Evolutionary conservation across 2,113 vertebrate genomes (phyloP).

Genomic region (Lagopus muta): DNA sequence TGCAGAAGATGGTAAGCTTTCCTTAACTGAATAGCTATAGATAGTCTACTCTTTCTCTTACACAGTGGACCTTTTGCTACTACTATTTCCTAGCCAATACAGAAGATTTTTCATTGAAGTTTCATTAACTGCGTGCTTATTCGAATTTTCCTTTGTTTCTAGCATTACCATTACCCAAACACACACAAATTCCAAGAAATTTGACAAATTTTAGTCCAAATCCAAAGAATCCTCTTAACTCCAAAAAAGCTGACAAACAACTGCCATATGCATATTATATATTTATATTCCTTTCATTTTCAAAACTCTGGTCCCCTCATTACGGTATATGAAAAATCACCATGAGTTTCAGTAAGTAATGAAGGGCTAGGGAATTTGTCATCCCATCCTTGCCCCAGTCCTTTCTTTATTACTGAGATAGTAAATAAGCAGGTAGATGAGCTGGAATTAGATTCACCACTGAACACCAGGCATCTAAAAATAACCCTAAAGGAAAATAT

Average conservation of each 20-base stretch:
- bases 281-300: background rate
- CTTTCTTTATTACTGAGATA: background rate
- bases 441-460: background rate
- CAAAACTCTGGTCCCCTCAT: background rate
- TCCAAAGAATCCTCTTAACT: background rate
- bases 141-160: slow-evolving; percentile 53
- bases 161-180: slow-evolving; percentile 33
- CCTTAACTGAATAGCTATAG: slow-evolving; percentile 47
- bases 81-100: slow-evolving; percentile 2
- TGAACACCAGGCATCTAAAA: background rate
- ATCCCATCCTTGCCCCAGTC: background rate
- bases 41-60: background rate
- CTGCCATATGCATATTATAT: background rate
- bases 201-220: background rate
- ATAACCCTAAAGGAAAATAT: background rate
- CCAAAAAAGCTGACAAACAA: background rate
- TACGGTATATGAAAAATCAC: background rate
- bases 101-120: slow-evolving; percentile 33
- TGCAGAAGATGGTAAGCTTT: slow-evolving; percentile 12
- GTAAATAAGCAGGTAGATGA: slow-evolving; percentile 12
- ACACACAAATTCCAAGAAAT: slow-evolving; percentile 13
- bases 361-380: background rate
- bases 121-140: slow-evolving; percentile 44
- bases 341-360: background rate
- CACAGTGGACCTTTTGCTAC: slow-evolving; percentile 2